Conservation (phyloP, 1,140 invertebrate genomes). For the Mya arenaria region DNA sequence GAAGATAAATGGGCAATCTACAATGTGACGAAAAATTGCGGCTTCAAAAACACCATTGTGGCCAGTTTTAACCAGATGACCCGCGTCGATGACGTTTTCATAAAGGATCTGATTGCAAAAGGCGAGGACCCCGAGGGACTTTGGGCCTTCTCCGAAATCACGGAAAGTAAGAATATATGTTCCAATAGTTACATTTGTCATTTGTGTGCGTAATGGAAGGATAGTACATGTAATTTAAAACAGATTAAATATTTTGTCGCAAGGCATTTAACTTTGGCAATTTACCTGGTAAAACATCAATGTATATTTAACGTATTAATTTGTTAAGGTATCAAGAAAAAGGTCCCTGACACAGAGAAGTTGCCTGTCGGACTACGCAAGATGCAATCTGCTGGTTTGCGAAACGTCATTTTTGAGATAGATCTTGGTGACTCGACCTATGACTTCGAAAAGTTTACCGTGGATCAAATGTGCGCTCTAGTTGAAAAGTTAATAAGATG, state of each 20-base stretch:
- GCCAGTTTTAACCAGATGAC: constrained; percentile 10
- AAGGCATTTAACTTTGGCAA: no score
- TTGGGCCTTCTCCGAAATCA: constrained; percentile 33
- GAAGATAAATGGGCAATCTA: constrained; percentile 7
- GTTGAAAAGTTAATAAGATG: constrained; percentile 10
- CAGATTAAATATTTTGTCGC: no score
- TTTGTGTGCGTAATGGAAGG: no score
- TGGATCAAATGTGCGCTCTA: constrained; percentile 19
- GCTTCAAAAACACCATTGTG: constrained; percentile 18
- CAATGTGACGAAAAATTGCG: constrained; percentile 23
- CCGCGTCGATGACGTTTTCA: constrained; percentile 18
- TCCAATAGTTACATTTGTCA: no score
- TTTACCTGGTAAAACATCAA: no score
- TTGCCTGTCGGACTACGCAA: constrained; percentile 10
- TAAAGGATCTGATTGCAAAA: constrained; percentile 14
- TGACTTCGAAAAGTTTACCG: constrained; percentile 22
- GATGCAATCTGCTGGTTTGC: background rate
- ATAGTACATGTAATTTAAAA: no score
- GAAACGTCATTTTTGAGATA: constrained; percentile 25
- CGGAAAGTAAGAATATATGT: constrained; percentile 21
- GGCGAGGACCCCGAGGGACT: constrained; percentile 16
- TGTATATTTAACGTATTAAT: no score
- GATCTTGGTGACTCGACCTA: constrained; percentile 20
- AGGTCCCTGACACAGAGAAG: constrained; percentile 2
- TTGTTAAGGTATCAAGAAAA: constrained; percentile 11